Conservation (phyloP, 2,888 invertebrate species). For the Cetonia aurata region DNA sequence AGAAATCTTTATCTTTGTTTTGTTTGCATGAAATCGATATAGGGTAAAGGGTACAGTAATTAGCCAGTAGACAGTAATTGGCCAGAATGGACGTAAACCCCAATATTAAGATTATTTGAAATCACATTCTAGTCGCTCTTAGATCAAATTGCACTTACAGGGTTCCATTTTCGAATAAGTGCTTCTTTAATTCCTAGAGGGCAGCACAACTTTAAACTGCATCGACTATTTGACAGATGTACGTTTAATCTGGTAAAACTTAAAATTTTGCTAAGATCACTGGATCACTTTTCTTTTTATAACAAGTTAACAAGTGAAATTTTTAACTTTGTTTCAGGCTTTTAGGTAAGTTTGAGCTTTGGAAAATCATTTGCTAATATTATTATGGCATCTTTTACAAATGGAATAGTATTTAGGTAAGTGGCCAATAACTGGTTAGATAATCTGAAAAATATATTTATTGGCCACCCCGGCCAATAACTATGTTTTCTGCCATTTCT, state of each 20-base stretch:
- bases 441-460: not conserved
- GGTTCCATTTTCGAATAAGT: slow-evolving; percentile 1
- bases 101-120: too few relatives aligned
- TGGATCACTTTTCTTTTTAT: not conserved
- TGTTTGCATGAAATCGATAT: too few relatives aligned
- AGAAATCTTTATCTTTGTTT: too few relatives aligned
- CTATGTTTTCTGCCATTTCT: slow-evolving; percentile 2
- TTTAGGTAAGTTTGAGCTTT: too few relatives aligned
- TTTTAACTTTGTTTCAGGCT: not conserved
- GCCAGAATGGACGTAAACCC: too few relatives aligned
- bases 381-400: not conserved
- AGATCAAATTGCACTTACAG: slow-evolving; percentile 1
- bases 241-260: too few relatives aligned
- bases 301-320: slow-evolving; percentile 6
- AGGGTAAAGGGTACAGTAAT: slow-evolving; percentile 1
- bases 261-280: not conserved
- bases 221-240: too few relatives aligned
- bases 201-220: too few relatives aligned
- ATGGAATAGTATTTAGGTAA: not conserved
- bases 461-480: not conserved
- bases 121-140: not conserved
- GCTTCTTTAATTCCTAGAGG: too few relatives aligned
- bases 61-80: not conserved
- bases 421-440: slow-evolving; percentile 5
- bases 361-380: slow-evolving; percentile 1